Conservation (phyloP, 2,888 invertebrate genomes). For the Diogma glabrata region DNA sequence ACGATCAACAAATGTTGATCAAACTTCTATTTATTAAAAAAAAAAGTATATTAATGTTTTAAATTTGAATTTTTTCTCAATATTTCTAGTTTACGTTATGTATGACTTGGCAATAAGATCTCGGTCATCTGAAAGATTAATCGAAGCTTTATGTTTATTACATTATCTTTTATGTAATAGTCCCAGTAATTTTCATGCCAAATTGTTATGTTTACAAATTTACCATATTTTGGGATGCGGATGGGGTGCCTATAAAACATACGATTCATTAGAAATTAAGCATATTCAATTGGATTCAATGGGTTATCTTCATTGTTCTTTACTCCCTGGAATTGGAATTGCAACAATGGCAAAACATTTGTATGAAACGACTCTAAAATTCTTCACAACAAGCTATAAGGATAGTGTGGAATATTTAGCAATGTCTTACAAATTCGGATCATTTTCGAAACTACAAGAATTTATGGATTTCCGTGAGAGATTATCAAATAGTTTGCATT, state of each 20-base stretch:
- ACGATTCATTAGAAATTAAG: constrained; percentile 75
- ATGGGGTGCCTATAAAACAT: constrained; percentile 59
- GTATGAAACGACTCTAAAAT: constrained; percentile 65
- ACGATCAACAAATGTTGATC: too few species aligned
- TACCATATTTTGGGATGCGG: constrained; percentile 68
- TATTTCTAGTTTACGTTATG: constrained; percentile 38
- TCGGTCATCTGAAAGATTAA: constrained; percentile 42
- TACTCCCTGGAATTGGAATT: constrained; percentile 61
- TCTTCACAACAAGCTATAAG: constrained; percentile 79
- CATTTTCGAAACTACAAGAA: constrained; percentile 84
- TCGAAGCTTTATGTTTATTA: constrained; percentile 55
- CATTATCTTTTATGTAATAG: constrained; percentile 64
- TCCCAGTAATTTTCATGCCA: constrained; percentile 81
- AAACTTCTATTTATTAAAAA: too few species aligned
- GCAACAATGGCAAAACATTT: constrained; percentile 55
- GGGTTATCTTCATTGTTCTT: constrained; percentile 70
- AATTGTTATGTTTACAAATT: constrained; percentile 68
- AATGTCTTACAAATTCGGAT: constrained; percentile 87
- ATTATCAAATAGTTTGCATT: constrained; percentile 71
- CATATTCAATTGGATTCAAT: constrained; percentile 88
- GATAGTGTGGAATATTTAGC: constrained; percentile 88
- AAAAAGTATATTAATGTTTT: too few species aligned
- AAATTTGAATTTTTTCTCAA: constrained; percentile 11
- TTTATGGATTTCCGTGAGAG: constrained; percentile 74
- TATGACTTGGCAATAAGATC: constrained; percentile 42